Conservation (phyloP, 2,113 vertebrate genomes). For the Gasterosteus aculeatus region DNA sequence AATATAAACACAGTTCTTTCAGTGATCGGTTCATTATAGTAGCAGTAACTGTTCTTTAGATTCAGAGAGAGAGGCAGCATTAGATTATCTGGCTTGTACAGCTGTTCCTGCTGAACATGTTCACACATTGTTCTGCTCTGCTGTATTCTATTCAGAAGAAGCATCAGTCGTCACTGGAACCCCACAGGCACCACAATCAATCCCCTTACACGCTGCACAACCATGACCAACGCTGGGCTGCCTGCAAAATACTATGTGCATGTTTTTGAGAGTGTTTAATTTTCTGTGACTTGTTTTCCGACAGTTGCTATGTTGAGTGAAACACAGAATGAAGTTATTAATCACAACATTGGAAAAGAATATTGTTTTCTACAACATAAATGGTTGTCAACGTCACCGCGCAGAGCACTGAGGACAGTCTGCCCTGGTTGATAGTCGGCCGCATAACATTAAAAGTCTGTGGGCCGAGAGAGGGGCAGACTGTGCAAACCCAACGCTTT, state of each 20-base stretch:
- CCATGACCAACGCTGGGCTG: slow-evolving; percentile 32
- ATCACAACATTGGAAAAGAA: not conserved
- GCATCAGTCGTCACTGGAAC: slow-evolving; percentile 47
- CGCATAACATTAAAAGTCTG: not conserved
- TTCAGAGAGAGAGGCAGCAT: slow-evolving; percentile 13
- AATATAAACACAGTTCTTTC: not conserved
- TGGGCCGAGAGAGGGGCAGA: not conserved
- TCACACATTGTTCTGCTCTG: slow-evolving; percentile 57
- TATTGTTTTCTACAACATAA: not conserved
- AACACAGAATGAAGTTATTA: slow-evolving; percentile 12
- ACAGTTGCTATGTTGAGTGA: not conserved
- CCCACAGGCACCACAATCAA: slow-evolving; percentile 55
- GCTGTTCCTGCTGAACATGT: slow-evolving; percentile 55
- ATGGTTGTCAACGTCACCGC: not conserved
- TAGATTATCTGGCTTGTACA: slow-evolving; percentile 57
- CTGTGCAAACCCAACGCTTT: not conserved
- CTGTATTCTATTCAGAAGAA: slow-evolving; percentile 42
- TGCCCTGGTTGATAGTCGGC: not conserved
- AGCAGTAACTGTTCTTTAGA: slow-evolving; percentile 19
- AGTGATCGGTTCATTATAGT: not conserved
- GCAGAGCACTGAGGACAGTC: not conserved
- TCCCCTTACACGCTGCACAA: slow-evolving; percentile 55
- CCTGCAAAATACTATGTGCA: slow-evolving; percentile 16
- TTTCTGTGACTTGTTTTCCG: slow-evolving; percentile 2
- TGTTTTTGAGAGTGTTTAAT: slow-evolving; percentile 10